Base-by-base conservation (phyloP, 92 coral and sea anemone species). In the Porites cylindrica region DNA sequence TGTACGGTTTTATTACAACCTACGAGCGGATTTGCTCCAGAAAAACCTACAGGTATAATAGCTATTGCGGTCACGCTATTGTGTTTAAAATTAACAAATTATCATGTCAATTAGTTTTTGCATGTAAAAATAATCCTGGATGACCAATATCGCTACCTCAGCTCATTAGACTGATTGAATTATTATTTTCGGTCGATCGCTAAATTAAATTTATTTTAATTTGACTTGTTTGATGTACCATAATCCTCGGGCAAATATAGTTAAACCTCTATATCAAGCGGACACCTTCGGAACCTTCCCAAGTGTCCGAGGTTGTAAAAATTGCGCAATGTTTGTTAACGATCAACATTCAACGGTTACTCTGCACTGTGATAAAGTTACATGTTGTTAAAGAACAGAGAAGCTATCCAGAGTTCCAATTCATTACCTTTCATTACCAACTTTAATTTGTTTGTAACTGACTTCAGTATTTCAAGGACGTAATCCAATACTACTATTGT, bases 1-100 rank as follows among this genome's bases (percentile, higher is more conserved):
- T 87, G 69, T 78, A 51, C 90, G 86, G 83, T 79, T 95, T 76
- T 89, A 91, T 82, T 88, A 85, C 58, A 88, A 88, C 61, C 88
- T 96, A 70, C 89, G 82, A 83, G 72, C 65, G 64, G 95, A 94
- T 51, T 90, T 96, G 3, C 67, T 76, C 3, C 91, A 91, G 88
- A 93, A 84, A 52, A 92, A 92, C 50, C 59, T 91, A 5, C 93
- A 94, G 94, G 99, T 94, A 83, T 88, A 91, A 20, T 60, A 10
- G 53, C 11, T 50, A 16, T 47, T 13, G 5, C 83, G 66, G 62
- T 82, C 87, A 83, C 74, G 81, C 87, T 43, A 74, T 83, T 63
- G 67, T 82, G 60, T 72, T 73, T 5, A 52, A 10, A 29, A 13
- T 64, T 47, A 66, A 51, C 43, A 68, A 82, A 82, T 70, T 82